A percentile compares a stretch with the other conserved stretches of the same genome.
phyloP scores from a whole-genome alignment of 2,797 vertebrate genomes.

The Cottoperca gobio region DNA sequence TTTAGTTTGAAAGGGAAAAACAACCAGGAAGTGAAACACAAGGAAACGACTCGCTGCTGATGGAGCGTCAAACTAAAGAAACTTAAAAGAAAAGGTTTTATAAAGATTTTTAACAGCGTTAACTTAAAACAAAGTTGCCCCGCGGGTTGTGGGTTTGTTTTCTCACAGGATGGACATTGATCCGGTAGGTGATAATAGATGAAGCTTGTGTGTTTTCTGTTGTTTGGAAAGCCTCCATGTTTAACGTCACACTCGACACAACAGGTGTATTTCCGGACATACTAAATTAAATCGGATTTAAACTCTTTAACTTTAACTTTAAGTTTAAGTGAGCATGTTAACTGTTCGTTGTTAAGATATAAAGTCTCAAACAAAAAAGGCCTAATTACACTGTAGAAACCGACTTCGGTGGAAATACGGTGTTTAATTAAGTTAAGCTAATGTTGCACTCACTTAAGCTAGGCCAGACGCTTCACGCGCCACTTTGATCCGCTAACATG shows the following conservation, averaged over 20 bases:
- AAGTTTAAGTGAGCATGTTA: background rate
- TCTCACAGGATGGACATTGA: slow-evolving; percentile 71
- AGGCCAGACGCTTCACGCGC: background rate
- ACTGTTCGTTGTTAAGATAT: background rate
- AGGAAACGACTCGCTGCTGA: slow-evolving; percentile 33
- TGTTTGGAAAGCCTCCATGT: background rate
- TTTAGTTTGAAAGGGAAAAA: slow-evolving; percentile 46
- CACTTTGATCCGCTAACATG: background rate
- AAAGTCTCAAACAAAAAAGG: slow-evolving; percentile 38
- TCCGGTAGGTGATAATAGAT: slow-evolving; percentile 65
- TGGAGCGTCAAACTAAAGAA: background rate
- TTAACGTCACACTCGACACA: background rate
- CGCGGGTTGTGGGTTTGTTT: background rate
- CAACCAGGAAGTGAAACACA: slow-evolving; percentile 80
- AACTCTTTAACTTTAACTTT: background rate
- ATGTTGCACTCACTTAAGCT: background rate
- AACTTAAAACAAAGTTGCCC: background rate
- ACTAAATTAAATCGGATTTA: background rate
- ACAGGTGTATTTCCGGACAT: slow-evolving; percentile 43
- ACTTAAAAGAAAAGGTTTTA: background rate
- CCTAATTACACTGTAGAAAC: background rate
- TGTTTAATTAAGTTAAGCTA: background rate
- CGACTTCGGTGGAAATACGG: no score
- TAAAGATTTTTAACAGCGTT: slow-evolving; percentile 2
- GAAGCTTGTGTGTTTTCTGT: slow-evolving; percentile 5